Evolutionary conservation across 2,797 vertebrate genomes (phyloP).

Genomic region (Periparus ater): DNA sequence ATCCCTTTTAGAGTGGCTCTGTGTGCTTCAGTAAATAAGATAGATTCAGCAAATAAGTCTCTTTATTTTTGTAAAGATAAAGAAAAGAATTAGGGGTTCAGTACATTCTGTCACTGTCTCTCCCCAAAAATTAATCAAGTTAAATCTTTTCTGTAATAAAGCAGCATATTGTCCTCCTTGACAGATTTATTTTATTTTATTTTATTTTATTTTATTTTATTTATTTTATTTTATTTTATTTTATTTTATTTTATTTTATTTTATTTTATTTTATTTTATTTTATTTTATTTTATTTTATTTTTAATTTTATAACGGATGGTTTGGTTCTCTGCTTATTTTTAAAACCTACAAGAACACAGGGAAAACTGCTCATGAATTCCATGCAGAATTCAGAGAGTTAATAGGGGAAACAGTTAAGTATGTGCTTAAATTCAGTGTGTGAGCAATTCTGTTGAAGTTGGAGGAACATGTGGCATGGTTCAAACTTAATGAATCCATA

Average conservation of each 20-base stretch:
- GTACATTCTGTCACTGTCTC: accelerated
- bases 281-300: not conserved
- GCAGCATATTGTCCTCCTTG: not conserved
- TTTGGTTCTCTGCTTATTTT: not conserved
- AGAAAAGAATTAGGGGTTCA: not conserved
- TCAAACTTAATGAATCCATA: slow-evolving; percentile 57
- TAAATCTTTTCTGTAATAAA: not conserved
- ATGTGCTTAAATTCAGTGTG: not conserved
- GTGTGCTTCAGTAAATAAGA: not conserved
- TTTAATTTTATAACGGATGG: not conserved
- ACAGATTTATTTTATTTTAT: not conserved
- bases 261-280: not conserved
- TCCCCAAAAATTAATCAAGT: not conserved
- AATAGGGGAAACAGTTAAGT: not conserved
- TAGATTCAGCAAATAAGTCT: not conserved
- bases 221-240: not conserved
- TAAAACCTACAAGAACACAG: not conserved
- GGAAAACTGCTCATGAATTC: not conserved
- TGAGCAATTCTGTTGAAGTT: slow-evolving; percentile 20
- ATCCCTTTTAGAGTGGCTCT: not conserved
- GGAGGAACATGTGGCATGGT: slow-evolving; percentile 36
- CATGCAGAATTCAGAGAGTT: not conserved
- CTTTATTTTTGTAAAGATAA: not conserved
- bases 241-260: not conserved
- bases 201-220: not conserved